Conservation (phyloP, 2,113 vertebrate species). For the Hippocampus zosterae region DNA sequence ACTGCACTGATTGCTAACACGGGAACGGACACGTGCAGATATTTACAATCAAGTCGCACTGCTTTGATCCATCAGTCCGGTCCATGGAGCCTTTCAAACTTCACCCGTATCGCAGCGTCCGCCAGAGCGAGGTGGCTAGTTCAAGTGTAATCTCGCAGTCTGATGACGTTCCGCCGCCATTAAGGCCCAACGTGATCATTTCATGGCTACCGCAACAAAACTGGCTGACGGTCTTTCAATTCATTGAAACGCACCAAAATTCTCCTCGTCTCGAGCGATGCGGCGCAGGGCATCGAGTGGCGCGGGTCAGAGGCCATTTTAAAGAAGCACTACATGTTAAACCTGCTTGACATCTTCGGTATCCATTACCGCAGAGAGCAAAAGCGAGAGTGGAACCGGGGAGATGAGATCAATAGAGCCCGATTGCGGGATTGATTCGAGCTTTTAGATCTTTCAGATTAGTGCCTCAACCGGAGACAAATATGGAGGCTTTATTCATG, state of each 20-base stretch:
- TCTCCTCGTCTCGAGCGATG: conserved; percentile 35
- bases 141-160: conserved; percentile 53
- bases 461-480: conserved; percentile 65
- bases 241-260: conserved; percentile 27
- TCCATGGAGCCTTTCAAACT: conserved; percentile 42
- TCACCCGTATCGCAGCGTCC: conserved; percentile 28
- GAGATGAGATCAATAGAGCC: conserved; percentile 70
- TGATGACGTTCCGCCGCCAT: conserved; percentile 62
- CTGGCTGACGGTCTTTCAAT: conserved; percentile 32
- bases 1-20: conserved; percentile 46
- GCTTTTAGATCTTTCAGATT: conserved; percentile 72
- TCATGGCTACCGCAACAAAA: conserved; percentile 60
- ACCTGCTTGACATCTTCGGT: conserved; percentile 67
- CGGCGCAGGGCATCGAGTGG: conserved; percentile 43
- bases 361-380: conserved; percentile 66
- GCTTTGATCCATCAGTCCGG: conserved; percentile 45
- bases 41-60: conserved; percentile 52
- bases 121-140: conserved; percentile 35
- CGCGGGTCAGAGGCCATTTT: conserved; percentile 56
- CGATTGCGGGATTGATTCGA: conserved; percentile 70
- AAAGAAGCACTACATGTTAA: conserved; percentile 67
- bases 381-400: conserved; percentile 55
- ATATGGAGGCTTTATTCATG: conserved; percentile 68
- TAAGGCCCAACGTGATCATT: conserved; percentile 57
- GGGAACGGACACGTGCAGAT: conserved; percentile 50